Percentiles rank a stretch among this genome's conserved stretches.
Conservation (phyloP, 2,888 invertebrate genomes). For the Sisyra nigra region DNA sequence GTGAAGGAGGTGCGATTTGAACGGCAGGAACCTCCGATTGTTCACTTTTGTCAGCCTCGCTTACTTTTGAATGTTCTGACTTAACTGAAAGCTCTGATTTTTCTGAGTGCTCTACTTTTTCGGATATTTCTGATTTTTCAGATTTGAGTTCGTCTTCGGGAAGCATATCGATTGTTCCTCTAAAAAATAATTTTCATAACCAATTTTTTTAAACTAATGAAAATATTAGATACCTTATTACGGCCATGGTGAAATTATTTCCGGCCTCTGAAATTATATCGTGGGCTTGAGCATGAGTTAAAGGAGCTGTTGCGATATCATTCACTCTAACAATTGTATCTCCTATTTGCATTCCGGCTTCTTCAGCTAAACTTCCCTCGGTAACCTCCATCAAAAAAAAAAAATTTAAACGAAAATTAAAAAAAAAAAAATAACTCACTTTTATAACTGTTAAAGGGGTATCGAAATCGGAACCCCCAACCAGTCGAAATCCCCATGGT, state of each 20-base stretch:
- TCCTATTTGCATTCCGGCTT: slow-evolving; percentile 67
- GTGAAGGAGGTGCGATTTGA: background rate
- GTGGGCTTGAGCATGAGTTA: slow-evolving; percentile 67
- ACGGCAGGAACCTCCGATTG: slow-evolving; percentile 8
- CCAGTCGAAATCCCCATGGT: slow-evolving; percentile 64
- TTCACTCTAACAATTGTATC: slow-evolving; percentile 70
- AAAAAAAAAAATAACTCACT: slow-evolving; percentile 29
- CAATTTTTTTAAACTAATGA: background rate
- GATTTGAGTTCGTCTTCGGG: too few species aligned
- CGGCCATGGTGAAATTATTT: slow-evolving; percentile 50
- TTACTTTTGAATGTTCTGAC: too few species aligned
- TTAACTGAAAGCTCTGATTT: too few species aligned
- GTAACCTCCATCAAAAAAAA: slow-evolving; percentile 43
- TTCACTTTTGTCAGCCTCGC: too few species aligned
- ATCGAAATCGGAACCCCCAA: slow-evolving; percentile 58
- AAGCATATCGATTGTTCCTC: too few species aligned
- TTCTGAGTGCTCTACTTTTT: too few species aligned
- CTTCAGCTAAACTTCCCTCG: slow-evolving; percentile 65
- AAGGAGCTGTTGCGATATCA: slow-evolving; percentile 42
- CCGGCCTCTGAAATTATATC: slow-evolving; percentile 53
- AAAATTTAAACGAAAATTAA: background rate
- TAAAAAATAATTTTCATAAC: too few species aligned
- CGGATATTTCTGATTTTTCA: too few species aligned
- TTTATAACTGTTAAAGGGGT: slow-evolving; percentile 58
- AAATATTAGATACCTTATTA: slow-evolving; percentile 42